A percentile compares a stretch with the other conserved stretches of the same genome.
Evolutionary conservation across 2,888 invertebrate species (phyloP).

Genomic region (Pseudanteris insignis): DNA sequence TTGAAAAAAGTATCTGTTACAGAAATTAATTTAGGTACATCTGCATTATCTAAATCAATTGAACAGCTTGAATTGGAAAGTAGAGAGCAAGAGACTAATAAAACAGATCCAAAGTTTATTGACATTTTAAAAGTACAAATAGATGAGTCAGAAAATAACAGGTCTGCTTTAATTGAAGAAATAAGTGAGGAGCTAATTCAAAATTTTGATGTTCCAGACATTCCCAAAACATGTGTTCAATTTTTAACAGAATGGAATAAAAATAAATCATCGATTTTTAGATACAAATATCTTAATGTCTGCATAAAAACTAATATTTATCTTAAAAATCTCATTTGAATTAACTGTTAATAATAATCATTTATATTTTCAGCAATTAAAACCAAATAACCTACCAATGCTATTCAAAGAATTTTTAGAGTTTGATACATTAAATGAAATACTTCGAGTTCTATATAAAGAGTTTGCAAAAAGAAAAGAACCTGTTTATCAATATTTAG

Average conservation of each 20-base stretch:
- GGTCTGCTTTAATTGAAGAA: constrained; percentile 22
- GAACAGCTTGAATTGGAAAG: constrained; percentile 20
- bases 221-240: constrained; percentile 74
- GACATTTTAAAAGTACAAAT: constrained; percentile 7
- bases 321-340: no score
- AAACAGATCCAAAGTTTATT: not conserved
- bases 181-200: constrained; percentile 16
- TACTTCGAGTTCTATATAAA: constrained; percentile 68
- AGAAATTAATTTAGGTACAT: constrained; percentile 56
- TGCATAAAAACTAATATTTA: no score
- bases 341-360: no score
- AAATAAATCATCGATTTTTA: constrained; percentile 67
- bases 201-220: constrained; percentile 55
- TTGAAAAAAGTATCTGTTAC: constrained; percentile 69
- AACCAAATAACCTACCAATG: constrained; percentile 69
- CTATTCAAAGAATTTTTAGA: constrained; percentile 78
- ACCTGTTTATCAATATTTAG: constrained; percentile 68
- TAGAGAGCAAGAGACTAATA: constrained; percentile 5
- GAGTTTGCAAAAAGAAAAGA: constrained; percentile 67
- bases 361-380: constrained; percentile 72
- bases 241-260: constrained; percentile 74
- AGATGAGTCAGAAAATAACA: not conserved
- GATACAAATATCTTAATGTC: constrained; percentile 71
- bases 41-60: constrained; percentile 22
- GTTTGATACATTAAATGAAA: constrained; percentile 72